phyloP scores from a whole-genome alignment of 2,888 invertebrate species.

The Metopia argyrocephala region DNA sequence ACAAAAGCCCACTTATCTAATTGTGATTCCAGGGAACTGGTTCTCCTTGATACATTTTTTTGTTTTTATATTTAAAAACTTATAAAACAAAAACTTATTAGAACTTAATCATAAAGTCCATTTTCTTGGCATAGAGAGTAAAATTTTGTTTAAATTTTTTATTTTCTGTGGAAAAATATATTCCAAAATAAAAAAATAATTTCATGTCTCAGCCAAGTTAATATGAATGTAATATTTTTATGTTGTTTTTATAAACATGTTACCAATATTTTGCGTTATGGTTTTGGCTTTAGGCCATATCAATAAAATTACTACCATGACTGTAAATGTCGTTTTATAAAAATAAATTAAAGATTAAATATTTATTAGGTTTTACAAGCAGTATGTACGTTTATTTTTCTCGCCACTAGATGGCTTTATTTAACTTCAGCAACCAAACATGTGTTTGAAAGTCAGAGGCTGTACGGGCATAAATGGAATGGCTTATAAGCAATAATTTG shows the following conservation, averaged over 20 bases:
- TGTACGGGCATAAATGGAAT: no score
- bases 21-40: conserved; percentile 63
- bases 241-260: conserved; percentile 50
- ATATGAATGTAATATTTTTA: conserved; percentile 42
- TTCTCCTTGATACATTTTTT: conserved; percentile 62
- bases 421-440: no score
- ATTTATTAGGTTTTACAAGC: no score
- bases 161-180: neutral
- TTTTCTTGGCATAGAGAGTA: conserved; percentile 26
- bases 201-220: conserved; percentile 40
- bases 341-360: no score
- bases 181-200: conserved; percentile 25
- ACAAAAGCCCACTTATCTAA: conserved; percentile 59
- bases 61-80: conserved; percentile 7
- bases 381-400: no score
- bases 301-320: no score
- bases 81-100: conserved; percentile 56
- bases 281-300: conserved; percentile 47
- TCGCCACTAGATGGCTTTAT: no score
- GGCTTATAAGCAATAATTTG: no score
- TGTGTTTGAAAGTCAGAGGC: no score
- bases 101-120: conserved; percentile 60
- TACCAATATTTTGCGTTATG: conserved; percentile 24
- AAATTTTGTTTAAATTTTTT: conserved; percentile 3
- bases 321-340: no score